These are phyloP conservation scores for Melanotaenia parkinsoni DNA, from an alignment of 2,797 vertebrate species.

Conservation along the genomic window DNA sequence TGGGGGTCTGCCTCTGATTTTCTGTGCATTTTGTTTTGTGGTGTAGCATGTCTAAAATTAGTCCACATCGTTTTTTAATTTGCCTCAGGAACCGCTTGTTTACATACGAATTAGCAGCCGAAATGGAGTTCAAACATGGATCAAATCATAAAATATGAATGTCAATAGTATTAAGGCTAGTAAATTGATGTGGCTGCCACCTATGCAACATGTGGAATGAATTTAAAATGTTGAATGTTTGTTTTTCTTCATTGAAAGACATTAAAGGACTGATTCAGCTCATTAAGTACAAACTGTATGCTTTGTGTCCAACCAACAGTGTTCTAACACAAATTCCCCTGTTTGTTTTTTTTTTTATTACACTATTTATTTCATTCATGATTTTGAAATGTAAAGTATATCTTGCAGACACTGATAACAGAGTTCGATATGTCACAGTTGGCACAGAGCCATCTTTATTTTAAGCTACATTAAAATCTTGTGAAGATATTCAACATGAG, in stretches of 20 bases:
- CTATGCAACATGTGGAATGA: conserved; percentile 21
- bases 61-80: conserved; percentile 30
- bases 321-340: conserved; percentile 17
- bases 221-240: conserved; percentile 22
- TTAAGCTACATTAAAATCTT: conserved; percentile 7
- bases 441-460: conserved; percentile 21
- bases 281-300: conserved; percentile 31
- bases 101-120: conserved; percentile 24
- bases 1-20: conserved; percentile 45
- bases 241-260: conserved; percentile 11
- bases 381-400: conserved; percentile 16
- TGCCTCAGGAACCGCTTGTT: conserved; percentile 47
- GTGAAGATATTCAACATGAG: not conserved
- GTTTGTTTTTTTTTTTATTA: conserved; percentile 23
- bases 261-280: conserved; percentile 29
- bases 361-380: conserved; percentile 28
- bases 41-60: conserved; percentile 58
- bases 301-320: conserved; percentile 28
- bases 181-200: conserved; percentile 16
- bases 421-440: conserved; percentile 11
- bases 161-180: conserved; percentile 11
- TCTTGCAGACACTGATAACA: conserved; percentile 20
- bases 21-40: conserved; percentile 42
- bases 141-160: not conserved
- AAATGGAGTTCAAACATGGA: conserved; percentile 24